A percentile compares a stretch with the other conserved stretches of the same genome.
These are phyloP conservation scores for Yponomeuta cagnagella DNA, from an alignment of 2,888 invertebrate genomes.

Conservation along the genomic window DNA sequence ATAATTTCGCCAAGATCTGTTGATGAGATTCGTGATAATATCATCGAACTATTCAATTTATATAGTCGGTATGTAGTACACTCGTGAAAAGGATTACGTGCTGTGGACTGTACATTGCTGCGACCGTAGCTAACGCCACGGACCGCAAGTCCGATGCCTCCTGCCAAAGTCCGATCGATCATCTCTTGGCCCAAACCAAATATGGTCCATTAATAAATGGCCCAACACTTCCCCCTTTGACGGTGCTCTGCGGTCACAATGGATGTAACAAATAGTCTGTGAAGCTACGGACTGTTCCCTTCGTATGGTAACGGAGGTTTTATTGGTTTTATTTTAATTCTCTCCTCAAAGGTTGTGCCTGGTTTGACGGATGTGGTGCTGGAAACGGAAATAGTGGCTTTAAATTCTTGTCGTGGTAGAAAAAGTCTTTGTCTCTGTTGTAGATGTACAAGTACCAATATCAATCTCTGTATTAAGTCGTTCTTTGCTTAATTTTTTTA, in stretches of 20 bases:
- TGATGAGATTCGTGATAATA: no score
- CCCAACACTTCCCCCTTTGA: slow-evolving; percentile 26
- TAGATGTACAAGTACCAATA: no score
- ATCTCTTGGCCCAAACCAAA: slow-evolving; percentile 55
- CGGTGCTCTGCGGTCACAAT: slow-evolving; percentile 17
- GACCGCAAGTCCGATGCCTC: background rate
- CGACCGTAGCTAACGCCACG: background rate
- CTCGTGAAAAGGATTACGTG: no score
- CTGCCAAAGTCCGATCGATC: slow-evolving; percentile 43
- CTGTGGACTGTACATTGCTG: no score
- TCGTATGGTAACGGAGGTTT: background rate
- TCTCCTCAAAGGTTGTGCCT: background rate
- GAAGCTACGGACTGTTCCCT: background rate
- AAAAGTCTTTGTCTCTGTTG: no score
- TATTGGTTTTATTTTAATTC: background rate
- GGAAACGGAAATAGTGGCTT: background rate
- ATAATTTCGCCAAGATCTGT: no score
- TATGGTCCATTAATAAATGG: slow-evolving; percentile 69
- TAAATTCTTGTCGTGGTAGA: no score
- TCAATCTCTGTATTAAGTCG: no score
- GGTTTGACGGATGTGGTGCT: background rate
- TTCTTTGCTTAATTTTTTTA: no score
- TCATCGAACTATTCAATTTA: no score
- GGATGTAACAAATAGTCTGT: slow-evolving; percentile 6
- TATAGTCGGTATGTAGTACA: no score